A percentile compares a stretch with the other conserved stretches of the same genome.
phyloP scores from a whole-genome alignment of 2,113 vertebrate species.

The Myiagra hebetior region DNA sequence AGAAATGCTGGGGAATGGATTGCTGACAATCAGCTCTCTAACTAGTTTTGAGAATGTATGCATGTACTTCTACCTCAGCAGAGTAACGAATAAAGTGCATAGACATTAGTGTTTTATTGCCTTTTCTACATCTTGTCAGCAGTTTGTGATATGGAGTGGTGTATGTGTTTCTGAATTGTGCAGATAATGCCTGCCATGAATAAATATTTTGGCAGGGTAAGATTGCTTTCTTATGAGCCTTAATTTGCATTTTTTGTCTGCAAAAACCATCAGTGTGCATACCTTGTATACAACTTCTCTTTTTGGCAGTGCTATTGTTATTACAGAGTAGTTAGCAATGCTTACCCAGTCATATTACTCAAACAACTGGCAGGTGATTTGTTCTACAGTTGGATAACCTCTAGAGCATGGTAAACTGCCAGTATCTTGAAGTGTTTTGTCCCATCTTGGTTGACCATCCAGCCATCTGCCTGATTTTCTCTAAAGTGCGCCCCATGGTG shows the following conservation, averaged over 20 bases:
- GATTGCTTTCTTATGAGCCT: neutral
- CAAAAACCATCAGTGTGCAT: neutral
- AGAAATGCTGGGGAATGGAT: neutral
- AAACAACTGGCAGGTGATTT: neutral
- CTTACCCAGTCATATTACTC: neutral
- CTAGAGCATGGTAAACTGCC: neutral
- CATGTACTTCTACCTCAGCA: neutral
- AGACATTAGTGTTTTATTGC: neutral
- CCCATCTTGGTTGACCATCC: neutral
- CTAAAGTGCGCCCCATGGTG: neutral
- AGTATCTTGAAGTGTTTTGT: neutral
- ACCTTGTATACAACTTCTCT: neutral
- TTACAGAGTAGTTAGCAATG: neutral
- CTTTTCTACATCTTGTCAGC: slow-evolving; percentile 29
- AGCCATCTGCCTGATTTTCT: slow-evolving; percentile 1
- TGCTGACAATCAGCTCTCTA: slow-evolving; percentile 13
- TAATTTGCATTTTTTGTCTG: slow-evolving; percentile 10
- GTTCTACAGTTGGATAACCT: neutral
- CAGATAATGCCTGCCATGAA: slow-evolving; percentile 26
- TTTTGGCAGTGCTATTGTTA: neutral
- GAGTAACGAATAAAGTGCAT: neutral
- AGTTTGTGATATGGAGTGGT: neutral
- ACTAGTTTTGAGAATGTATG: slow-evolving; percentile 13
- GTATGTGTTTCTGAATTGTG: neutral
- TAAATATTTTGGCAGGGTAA: slow-evolving; percentile 31